These are phyloP conservation scores for Crypturellus undulatus DNA, from an alignment of 2,113 vertebrate species.

Conservation along the genomic window DNA sequence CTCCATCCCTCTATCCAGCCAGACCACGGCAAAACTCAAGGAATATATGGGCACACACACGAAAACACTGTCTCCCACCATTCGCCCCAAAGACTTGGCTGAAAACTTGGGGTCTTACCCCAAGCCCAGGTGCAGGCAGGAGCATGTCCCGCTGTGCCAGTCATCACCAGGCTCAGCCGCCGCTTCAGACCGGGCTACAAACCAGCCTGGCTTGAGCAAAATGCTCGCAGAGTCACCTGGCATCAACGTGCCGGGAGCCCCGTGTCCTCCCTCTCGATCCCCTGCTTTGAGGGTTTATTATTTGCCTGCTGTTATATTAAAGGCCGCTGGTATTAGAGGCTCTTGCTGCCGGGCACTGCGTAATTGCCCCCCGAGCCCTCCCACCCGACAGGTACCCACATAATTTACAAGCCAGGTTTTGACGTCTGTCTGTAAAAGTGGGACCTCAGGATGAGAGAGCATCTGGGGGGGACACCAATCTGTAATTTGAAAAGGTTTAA, in stretches of 20 bases:
- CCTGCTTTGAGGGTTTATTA: neutral
- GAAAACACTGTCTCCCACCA: neutral
- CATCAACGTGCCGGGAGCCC: neutral
- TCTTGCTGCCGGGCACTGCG: rapidly evolving
- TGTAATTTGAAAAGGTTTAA: conserved; percentile 31
- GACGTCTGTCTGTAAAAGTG: neutral
- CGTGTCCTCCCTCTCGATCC: rapidly evolving
- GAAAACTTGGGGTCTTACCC: too few species aligned
- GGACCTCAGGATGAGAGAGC: neutral
- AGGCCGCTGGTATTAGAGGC: neutral
- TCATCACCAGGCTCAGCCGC: too few species aligned
- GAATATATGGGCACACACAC: neutral
- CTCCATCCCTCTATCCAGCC: rapidly evolving
- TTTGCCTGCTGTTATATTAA: neutral
- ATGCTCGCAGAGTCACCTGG: neutral
- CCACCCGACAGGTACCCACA: neutral
- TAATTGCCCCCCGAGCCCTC: neutral
- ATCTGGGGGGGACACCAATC: neutral
- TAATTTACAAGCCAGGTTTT: neutral
- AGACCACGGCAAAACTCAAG: neutral
- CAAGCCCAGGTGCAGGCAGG: too few species aligned
- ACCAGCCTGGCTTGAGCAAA: neutral
- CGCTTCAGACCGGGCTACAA: neutral
- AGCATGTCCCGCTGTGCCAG: too few species aligned
- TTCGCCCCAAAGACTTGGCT: too few species aligned